These are phyloP conservation scores for Drosophila arawakana DNA, from an alignment of 1,140 invertebrate genomes.

Conservation along the genomic window DNA sequence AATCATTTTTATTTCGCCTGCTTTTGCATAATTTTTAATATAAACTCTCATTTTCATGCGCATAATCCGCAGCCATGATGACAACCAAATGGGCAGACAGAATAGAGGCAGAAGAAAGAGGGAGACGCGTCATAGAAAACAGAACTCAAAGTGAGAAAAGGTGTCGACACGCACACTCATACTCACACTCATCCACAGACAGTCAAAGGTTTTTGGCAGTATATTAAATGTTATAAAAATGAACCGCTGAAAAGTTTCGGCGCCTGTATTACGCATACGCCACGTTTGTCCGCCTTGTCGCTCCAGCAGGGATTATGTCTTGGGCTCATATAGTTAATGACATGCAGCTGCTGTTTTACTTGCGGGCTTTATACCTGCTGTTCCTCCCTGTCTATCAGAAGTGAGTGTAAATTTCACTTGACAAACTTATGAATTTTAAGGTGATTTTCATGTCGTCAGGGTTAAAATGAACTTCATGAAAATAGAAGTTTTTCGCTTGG, in stretches of 20 bases:
- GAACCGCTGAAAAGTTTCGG: slow-evolving; percentile 72
- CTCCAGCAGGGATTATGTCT: slow-evolving; percentile 57
- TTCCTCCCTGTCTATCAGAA: neutral
- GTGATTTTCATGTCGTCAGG: slow-evolving; percentile 65
- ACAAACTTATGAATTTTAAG: slow-evolving; percentile 82
- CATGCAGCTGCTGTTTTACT: slow-evolving; percentile 73
- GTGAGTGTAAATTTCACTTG: slow-evolving; percentile 30
- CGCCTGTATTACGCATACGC: slow-evolving; percentile 64
- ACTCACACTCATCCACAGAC: slow-evolving; percentile 2
- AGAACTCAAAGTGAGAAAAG: slow-evolving; percentile 48
- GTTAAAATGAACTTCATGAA: slow-evolving; percentile 26
- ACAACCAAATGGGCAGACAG: slow-evolving; percentile 49
- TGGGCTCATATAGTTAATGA: slow-evolving; percentile 72
- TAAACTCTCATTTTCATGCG: slow-evolving; percentile 73
- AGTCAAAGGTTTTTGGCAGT: slow-evolving; percentile 2
- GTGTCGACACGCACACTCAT: slow-evolving; percentile 33
- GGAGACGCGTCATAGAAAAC: slow-evolving; percentile 23
- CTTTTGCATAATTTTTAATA: slow-evolving; percentile 75
- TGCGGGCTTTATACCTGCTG: slow-evolving; percentile 33
- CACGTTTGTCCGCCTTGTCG: slow-evolving; percentile 29
- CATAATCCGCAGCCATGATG: slow-evolving; percentile 67
- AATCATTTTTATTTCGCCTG: slow-evolving; percentile 41
- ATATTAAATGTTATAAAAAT: slow-evolving; percentile 74
- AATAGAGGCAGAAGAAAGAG: neutral
- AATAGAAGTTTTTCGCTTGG: slow-evolving; percentile 10